Evolutionary conservation across 2,888 invertebrate genomes (phyloP), one percentile per base, ranked within the genome.

Genomic region (Malthinus seriepunctatus): DNA sequence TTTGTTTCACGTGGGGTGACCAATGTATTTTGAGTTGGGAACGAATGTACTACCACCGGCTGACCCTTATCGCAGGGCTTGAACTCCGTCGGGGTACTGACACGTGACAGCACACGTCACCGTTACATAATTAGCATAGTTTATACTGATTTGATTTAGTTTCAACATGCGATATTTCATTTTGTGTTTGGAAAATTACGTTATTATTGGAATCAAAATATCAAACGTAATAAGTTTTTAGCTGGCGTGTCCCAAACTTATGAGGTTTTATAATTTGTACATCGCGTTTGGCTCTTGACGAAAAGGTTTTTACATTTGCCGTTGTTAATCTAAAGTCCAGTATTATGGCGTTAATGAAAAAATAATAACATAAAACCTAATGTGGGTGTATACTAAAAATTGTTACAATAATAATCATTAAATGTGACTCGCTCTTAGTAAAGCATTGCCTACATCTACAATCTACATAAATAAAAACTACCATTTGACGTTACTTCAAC

Each of bases 131-230:
- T 68, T 66, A 68, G 61, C 63, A 58, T 71, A 71, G 69, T 75
- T 74, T 75, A 57, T 56, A 47, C 50, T 52, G 75, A 74, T 76
- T 76, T 75, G 74, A 76, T 75, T 74, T 72, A 64, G 66, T 67
- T 69, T 63, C 64, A 64, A 67, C 76, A 76, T 73, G 76, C 76
- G 67, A 76, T 71, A 72, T 69, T 70, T 70, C 52, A 57, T 60
- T 61, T 61, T 61, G 57, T 53, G 53, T 54, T 61, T 62, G 44
- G 50, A 56, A 54, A 61, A 61, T 61, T 57, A 54, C 61, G 53
- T 57, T 61, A 57, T 57, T 61, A 51, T 59, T 59, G 49, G 51
- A 52, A 53, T 60, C 49, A 56, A 52, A 63, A 47, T 53, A 45
- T 47, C 49, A 63, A 63, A 52, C 53, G 54, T 63, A 63, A 58